Conservation (phyloP, 2,113 vertebrate genomes). For the Gracilinanus agilis region DNA sequence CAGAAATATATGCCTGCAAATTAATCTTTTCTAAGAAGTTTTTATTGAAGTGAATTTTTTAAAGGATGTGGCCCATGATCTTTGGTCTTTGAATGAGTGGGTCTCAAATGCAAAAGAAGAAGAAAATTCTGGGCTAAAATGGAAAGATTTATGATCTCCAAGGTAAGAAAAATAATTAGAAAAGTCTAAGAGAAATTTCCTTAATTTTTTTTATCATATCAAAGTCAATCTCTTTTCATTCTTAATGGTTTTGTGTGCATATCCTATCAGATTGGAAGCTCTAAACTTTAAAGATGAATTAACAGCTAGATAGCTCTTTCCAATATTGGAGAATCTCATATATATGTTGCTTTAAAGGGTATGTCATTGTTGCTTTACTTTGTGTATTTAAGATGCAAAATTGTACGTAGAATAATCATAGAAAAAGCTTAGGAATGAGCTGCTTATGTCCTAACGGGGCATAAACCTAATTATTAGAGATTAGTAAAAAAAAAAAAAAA, state of each 20-base stretch:
- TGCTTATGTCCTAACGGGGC: neutral
- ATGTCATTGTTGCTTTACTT: neutral
- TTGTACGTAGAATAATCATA: neutral
- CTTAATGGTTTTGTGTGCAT: too few species aligned
- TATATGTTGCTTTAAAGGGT: too few species aligned
- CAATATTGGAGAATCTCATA: too few species aligned
- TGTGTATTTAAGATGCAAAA: neutral
- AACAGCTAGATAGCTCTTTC: too few species aligned
- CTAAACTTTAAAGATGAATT: too few species aligned
- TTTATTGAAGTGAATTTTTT: neutral
- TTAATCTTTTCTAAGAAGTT: neutral
- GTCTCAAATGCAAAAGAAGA: too few species aligned
- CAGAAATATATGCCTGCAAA: neutral
- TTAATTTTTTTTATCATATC: too few species aligned
- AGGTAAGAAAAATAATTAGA: too few species aligned
- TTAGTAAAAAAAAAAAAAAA: neutral
- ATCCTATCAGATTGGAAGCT: too few species aligned
- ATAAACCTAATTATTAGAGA: neutral
- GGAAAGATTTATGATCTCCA: neutral
- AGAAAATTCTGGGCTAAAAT: neutral
- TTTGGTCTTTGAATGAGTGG: neutral
- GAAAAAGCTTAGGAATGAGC: neutral
- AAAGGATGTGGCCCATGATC: neutral
- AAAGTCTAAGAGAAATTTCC: too few species aligned
- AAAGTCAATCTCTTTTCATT: too few species aligned